phyloP scores from a whole-genome alignment of 1,140 invertebrate species.

The Drosophila jambulina region DNA sequence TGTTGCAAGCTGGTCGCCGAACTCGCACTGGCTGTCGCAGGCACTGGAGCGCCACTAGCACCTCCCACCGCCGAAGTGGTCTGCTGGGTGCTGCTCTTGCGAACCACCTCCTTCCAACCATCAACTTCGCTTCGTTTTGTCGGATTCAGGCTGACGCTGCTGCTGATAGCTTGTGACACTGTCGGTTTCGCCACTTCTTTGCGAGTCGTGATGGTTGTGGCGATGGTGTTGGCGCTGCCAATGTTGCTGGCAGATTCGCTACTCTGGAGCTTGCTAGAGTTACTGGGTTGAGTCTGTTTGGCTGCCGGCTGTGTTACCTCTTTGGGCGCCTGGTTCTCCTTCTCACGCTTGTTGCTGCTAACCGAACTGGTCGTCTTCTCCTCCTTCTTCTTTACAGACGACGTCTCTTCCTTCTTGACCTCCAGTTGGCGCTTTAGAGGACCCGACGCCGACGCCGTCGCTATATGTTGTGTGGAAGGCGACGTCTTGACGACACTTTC shows the following conservation, averaged over 20 bases:
- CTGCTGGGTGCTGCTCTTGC: conserved; percentile 89
- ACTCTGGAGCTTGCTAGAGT: conserved; percentile 42
- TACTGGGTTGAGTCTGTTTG: conserved; percentile 43
- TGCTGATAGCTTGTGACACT: conserved; percentile 16
- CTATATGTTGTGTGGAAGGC: conserved; percentile 16
- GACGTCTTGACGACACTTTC: conserved; percentile 32
- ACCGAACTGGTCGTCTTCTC: conserved; percentile 34
- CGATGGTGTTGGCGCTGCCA: conserved; percentile 10
- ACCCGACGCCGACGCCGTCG: not conserved
- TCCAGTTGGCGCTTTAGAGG: conserved; percentile 58
- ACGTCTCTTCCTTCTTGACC: conserved; percentile 52
- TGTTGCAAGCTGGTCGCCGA: conserved; percentile 40
- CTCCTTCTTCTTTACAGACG: conserved; percentile 28
- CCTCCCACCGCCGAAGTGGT: conserved; percentile 34
- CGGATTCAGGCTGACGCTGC: conserved; percentile 18
- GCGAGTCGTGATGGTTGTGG: conserved; percentile 6
- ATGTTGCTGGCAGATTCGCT: conserved; percentile 64
- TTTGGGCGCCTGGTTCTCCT: conserved; percentile 85
- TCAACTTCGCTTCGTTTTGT: conserved; percentile 89
- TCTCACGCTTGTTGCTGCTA: conserved; percentile 73
- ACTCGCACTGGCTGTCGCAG: conserved; percentile 9
- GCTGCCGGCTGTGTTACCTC: conserved; percentile 40
- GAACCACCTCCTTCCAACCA: conserved; percentile 98
- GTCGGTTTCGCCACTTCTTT: conserved; percentile 29
- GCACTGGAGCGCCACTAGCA: conserved; percentile 16